Evolutionary conservation across 53 echinoderm and acorn worm species (phyloP).

Genomic region (Apostichopus leukothele): DNA sequence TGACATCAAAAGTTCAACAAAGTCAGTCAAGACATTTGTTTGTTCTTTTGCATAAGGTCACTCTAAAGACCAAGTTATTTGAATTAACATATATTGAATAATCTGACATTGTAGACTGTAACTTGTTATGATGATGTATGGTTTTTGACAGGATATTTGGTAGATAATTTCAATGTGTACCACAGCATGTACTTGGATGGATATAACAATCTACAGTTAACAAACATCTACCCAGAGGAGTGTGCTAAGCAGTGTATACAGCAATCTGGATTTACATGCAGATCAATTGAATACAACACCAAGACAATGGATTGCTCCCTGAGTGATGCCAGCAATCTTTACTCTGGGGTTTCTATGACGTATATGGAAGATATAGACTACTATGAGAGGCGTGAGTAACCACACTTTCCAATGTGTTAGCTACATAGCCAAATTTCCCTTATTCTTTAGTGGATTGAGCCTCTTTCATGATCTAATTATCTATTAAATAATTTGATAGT

Average conservation of each 20-base stretch:
- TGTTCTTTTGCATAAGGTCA: too few species aligned
- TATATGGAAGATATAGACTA: slow-evolving; percentile 61
- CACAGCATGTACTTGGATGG: slow-evolving; percentile 65
- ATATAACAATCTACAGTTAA: slow-evolving; percentile 52
- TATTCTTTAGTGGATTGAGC: too few species aligned
- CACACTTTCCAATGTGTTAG: not conserved
- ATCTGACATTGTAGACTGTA: too few species aligned
- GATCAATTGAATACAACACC: slow-evolving; percentile 71
- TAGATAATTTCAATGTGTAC: slow-evolving; percentile 64
- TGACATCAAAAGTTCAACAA: too few species aligned
- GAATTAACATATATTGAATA: too few species aligned
- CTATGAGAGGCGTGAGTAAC: slow-evolving; percentile 60
- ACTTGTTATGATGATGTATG: not conserved
- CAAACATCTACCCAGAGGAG: slow-evolving; percentile 75
- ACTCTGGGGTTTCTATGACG: slow-evolving; percentile 14
- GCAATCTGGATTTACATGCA: slow-evolving; percentile 61
- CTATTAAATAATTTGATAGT: too few species aligned
- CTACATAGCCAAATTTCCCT: not conserved
- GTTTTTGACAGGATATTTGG: slow-evolving; percentile 43
- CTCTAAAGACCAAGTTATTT: too few species aligned
- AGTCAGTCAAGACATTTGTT: too few species aligned
- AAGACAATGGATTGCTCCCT: slow-evolving; percentile 58
- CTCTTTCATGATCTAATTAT: too few species aligned
- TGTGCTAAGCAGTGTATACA: slow-evolving; percentile 70
- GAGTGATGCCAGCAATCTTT: slow-evolving; percentile 51